A percentile compares a stretch with the other conserved stretches of the same genome.
These are phyloP conservation scores for Artibeus jamaicensis DNA, from an alignment of 2,797 vertebrate genomes.

Conservation along the genomic window DNA sequence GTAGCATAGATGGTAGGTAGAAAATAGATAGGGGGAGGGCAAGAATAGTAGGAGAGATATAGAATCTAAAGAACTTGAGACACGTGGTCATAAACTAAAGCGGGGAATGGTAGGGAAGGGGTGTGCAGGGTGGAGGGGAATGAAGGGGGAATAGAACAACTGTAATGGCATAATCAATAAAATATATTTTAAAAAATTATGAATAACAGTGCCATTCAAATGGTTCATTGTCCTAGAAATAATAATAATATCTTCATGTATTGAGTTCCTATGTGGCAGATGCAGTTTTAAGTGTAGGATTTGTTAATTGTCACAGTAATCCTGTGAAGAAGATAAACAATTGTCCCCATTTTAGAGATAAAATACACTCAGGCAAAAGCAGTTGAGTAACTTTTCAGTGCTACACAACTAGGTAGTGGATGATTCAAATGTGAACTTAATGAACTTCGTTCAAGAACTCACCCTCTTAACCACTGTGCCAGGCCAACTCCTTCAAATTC, in stretches of 20 bases:
- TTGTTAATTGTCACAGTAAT: not conserved
- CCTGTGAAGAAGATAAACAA: not conserved
- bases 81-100: too few relatives aligned
- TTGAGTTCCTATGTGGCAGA: not conserved
- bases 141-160: too few relatives aligned
- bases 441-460: not conserved
- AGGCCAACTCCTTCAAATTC: not conserved
- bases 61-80: too few relatives aligned
- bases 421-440: not conserved
- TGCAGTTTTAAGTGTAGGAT: not conserved
- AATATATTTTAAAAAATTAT: too few relatives aligned
- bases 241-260: not conserved
- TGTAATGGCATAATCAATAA: too few relatives aligned
- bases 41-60: too few relatives aligned
- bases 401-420: not conserved
- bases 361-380: not conserved
- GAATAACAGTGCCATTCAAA: not conserved
- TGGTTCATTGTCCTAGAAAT: not conserved
- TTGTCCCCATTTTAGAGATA: not conserved
- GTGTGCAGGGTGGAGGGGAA: too few relatives aligned
- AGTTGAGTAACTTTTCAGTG: not conserved
- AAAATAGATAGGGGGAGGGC: too few relatives aligned
- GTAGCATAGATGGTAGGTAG: too few relatives aligned
- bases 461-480: not conserved
- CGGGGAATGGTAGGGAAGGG: too few relatives aligned